Conservation (phyloP, 2,797 vertebrate genomes). For the Avahi laniger region DNA sequence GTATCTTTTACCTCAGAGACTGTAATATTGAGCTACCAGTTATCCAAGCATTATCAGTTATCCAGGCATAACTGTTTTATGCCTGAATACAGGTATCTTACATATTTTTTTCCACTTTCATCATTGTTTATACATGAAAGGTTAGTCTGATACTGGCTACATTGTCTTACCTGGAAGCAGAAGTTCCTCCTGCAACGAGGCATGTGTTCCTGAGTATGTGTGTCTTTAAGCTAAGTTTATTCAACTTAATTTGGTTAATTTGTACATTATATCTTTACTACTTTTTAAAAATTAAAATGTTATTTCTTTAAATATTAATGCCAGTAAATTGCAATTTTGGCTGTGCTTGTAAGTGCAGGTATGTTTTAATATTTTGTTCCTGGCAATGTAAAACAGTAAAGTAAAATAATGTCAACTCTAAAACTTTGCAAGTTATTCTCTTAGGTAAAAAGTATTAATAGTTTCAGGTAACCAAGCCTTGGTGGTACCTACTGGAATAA, state of each 20-base stretch:
- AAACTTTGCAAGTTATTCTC: background rate
- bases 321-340: background rate
- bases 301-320: background rate
- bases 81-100: background rate
- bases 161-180: background rate
- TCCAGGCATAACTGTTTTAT: background rate
- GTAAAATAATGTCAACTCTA: background rate
- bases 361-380: background rate
- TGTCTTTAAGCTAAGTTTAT: background rate
- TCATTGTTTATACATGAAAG: background rate
- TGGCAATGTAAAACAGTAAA: background rate
- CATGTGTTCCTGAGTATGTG: too few species aligned
- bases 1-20: background rate
- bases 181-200: background rate
- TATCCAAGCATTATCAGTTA: background rate
- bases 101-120: background rate
- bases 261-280: background rate
- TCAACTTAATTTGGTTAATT: background rate
- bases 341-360: background rate
- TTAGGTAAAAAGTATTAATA: background rate
- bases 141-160: background rate
- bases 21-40: background rate
- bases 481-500: background rate
- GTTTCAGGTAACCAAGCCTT: background rate
- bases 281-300: background rate